Evolutionary conservation across 2,888 invertebrate genomes (phyloP), one percentile per base, ranked within the genome.

Genomic region (Gastracanthus pulcherrimus): DNA sequence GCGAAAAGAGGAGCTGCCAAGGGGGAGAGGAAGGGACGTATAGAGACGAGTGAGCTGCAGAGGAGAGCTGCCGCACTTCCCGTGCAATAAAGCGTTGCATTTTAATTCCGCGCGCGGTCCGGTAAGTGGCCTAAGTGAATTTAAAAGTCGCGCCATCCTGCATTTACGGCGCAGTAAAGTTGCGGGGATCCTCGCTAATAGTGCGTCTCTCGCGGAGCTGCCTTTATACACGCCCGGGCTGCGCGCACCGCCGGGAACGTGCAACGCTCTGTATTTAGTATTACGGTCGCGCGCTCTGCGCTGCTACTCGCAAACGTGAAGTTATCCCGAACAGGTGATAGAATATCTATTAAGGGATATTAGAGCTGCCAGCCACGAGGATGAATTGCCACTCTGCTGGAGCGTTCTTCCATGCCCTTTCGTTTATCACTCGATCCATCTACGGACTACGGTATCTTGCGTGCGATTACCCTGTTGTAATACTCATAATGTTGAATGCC

Each of bases 91-190:
- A 88, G 86, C 86, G 55, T 86, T 83, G 87, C 83, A 87, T 87
- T 89, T 88, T 87, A 89, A 89, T 89, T 89, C 84, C 83, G 84
- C 84, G 84, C 76, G 81, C 77, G 69, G 74, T 70, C 82, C 79
- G 83, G 83, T 80, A 85, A 83, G 84, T 85, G 84, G 84, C 82
- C 84, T 88, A 88, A 89, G 88, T 88, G 89, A 89, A 89, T 89
- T 89, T 89, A 88, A 90, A 89, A 89, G 87, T 88, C 87, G 86
- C 87, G 85, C 86, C 86, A 84, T 86, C 85, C 86, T 85, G 87
- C 89, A 89, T 88, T 90, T 90, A 90, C 87, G 84, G 89, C 85
- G 88, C 89, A 86, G 88, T 90, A 90, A 90, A 90, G 87, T 76
- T 84, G 79, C 84, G 86, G 84, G 85, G 5, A 60, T 58, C 60